A percentile compares a stretch with the other conserved stretches of the same genome.
phyloP scores from a whole-genome alignment of 2,113 vertebrate genomes.

The Grallaria varia region DNA sequence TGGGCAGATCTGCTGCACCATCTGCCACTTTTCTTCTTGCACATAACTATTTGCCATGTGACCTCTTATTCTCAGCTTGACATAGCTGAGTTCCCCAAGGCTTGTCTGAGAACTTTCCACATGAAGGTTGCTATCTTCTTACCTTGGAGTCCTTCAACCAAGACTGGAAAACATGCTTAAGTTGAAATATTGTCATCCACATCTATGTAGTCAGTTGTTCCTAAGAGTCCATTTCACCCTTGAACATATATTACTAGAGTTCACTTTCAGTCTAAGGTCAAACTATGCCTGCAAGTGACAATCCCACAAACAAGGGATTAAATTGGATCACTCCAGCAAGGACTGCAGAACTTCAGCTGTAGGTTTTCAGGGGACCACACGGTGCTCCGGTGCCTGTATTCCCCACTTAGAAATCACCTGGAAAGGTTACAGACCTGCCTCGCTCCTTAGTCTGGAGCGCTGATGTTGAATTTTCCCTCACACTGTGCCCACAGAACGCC shows the following conservation, averaged over 20 bases:
- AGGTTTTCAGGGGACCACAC: not conserved
- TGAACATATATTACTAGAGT: not conserved
- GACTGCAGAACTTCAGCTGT: not conserved
- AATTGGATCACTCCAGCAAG: not conserved
- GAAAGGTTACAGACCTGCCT: not conserved
- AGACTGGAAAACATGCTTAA: not conserved
- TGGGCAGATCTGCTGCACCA: not conserved
- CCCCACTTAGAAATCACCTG: not conserved
- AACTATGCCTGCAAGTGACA: not conserved
- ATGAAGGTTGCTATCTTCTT: not conserved
- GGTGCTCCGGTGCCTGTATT: not conserved
- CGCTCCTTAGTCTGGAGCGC: not conserved
- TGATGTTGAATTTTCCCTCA: not conserved
- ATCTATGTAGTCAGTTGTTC: not conserved
- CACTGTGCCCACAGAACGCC: not conserved
- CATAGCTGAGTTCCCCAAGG: not conserved
- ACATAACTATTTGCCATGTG: not conserved
- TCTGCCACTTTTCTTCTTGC: not conserved
- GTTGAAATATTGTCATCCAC: not conserved
- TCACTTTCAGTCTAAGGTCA: not conserved
- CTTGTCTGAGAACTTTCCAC: not conserved
- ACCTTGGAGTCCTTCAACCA: not conserved
- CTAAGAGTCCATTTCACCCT: not conserved
- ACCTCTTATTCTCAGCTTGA: not conserved
- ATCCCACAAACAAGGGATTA: not conserved